Conservation (phyloP, 2,113 vertebrate species). For the Rhea pennata region DNA sequence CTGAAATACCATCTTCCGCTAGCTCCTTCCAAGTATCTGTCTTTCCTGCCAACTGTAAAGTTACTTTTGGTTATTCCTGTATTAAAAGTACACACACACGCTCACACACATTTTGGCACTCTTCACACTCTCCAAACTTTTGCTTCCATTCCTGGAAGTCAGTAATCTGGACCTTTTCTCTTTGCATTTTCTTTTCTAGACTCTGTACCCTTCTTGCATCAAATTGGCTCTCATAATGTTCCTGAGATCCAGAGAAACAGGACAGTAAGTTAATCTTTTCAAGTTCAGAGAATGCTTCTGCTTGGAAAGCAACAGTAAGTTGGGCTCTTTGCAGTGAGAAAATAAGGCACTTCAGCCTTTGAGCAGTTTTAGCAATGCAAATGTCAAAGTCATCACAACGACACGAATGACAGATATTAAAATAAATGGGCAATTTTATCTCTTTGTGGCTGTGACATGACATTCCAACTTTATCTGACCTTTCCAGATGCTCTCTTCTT, state of each 20-base stretch:
- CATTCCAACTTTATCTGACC: constrained; percentile 62
- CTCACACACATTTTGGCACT: background rate
- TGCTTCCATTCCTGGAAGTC: background rate
- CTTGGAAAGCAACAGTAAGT: background rate
- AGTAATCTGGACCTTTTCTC: background rate
- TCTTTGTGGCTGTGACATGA: background rate
- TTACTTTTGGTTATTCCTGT: background rate
- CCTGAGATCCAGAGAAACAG: background rate
- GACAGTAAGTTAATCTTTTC: background rate
- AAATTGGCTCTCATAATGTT: background rate
- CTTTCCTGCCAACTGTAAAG: background rate
- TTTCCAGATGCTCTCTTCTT: constrained; percentile 46
- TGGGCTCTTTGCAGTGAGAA: background rate
- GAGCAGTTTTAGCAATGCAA: constrained; percentile 43
- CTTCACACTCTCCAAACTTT: background rate
- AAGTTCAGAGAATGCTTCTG: background rate
- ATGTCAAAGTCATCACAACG: background rate
- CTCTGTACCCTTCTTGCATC: background rate
- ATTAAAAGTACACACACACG: background rate
- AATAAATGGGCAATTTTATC: background rate
- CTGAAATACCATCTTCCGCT: background rate
- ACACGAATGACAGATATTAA: constrained; percentile 26
- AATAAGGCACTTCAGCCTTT: constrained; percentile 4
- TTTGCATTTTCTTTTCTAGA: background rate
- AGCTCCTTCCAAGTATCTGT: background rate